Evolutionary conservation across 2,797 vertebrate species (phyloP), one percentile per base, ranked within the genome.

Genomic region (Tenualosa ilisha): DNA sequence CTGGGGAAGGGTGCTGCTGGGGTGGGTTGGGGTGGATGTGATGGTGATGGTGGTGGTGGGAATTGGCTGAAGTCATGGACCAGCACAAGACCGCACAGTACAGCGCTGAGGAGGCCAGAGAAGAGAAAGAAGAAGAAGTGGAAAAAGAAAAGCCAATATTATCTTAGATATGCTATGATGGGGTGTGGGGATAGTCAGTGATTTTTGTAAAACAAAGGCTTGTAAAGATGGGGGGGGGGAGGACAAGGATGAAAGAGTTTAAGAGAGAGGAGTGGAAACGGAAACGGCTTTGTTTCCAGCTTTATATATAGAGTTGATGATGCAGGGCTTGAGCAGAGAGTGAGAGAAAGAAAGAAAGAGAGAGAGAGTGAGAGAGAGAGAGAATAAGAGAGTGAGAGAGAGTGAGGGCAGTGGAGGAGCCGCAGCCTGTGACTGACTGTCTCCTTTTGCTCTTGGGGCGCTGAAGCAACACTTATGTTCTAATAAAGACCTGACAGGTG

Each of bases 401-500:
- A 37, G 40, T 79, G 72, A 79, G 0, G 1, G 72, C 72, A 12
- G 26, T 79, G 72, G 40, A 46, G 40, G 37, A 37, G 6, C 15
- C 5, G 68, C 22, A 24, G 37, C 37, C 40, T 40, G 31, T 40
- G 68, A 40, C 65, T 72, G 65, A 37, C 72, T 43, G 24, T 12
- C 68, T 43, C 37, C 65, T 31, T 75, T 13, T 75, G 31, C 37
- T 40, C 72, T 46, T 15, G 17, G 72, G 37, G 72, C 17, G 72
- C 72, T 46, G 37, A 79, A 46, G 72, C 72, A 43, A 79, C 72
- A 79, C 72, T 79, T 79, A 79, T 20, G 72, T 20, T 79, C 72
- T 46, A 46, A 79, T 79, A 79, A 79, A 79, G 72, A 22, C 37
- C 72, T 79, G 40, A 79, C 72, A 79, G 72, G 72, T 79, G 72